Evolutionary conservation across 2,888 invertebrate genomes (phyloP).

Genomic region (Adela reaumurella): DNA sequence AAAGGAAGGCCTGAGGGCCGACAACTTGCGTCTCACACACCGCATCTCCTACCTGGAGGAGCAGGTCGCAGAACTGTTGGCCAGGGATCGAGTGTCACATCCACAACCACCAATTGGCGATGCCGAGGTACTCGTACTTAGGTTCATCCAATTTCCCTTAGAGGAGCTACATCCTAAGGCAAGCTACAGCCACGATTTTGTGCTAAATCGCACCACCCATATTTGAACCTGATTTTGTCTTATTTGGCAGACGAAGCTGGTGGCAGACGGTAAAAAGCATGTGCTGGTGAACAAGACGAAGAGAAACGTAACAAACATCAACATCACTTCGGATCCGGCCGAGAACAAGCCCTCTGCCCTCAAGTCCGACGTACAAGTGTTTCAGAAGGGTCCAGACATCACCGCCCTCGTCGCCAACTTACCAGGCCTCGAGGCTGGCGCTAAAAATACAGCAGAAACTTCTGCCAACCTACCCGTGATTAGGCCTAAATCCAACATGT

Average conservation of each 20-base stretch:
- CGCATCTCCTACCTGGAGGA: constrained; percentile 87
- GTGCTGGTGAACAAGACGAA: constrained; percentile 53
- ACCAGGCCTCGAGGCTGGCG: constrained; percentile 48
- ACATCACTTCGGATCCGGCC: constrained; percentile 58
- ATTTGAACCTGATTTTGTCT: no score
- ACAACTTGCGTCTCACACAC: constrained; percentile 81
- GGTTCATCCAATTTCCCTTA: no score
- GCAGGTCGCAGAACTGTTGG: constrained; percentile 67
- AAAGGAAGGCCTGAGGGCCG: constrained; percentile 65
- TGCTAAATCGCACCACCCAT: no score
- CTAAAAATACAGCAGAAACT: constrained; percentile 17
- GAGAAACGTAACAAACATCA: constrained; percentile 69
- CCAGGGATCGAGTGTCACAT: constrained; percentile 24
- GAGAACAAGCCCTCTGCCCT: constrained; percentile 27
- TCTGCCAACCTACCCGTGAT: constrained; percentile 34
- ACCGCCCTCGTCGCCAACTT: constrained; percentile 68
- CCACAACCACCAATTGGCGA: constrained; percentile 28
- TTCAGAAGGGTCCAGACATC: constrained; percentile 77
- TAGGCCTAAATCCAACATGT: constrained; percentile 52
- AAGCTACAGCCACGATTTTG: no score
- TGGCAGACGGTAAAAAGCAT: constrained; percentile 39
- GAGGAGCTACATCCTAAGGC: no score
- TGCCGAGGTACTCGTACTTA: constrained; percentile 9
- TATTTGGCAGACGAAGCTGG: constrained; percentile 29
- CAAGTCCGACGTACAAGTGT: constrained; percentile 60